Evolutionary conservation across 2,797 vertebrate species (phyloP).

Genomic region (Chiloscyllium punctatum): DNA sequence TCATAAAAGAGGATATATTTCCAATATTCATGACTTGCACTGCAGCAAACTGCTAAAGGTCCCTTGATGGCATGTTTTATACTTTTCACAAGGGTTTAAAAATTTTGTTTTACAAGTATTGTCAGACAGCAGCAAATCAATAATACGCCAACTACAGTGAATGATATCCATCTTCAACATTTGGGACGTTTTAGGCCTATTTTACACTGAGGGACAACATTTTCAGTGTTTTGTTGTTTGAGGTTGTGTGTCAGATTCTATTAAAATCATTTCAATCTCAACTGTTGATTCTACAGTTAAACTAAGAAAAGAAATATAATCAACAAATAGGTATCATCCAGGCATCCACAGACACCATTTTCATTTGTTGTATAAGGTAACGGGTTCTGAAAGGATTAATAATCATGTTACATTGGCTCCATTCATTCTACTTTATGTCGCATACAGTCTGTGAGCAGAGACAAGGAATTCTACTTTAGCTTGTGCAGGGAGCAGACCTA

Average conservation of each 20-base stretch:
- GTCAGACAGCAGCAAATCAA: no score
- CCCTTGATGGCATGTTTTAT: not conserved
- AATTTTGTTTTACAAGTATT: no score
- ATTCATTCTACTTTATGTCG: no score
- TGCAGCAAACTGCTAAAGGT: not conserved
- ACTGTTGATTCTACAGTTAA: not conserved
- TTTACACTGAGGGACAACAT: not conserved
- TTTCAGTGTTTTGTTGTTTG: not conserved
- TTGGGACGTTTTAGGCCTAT: no score
- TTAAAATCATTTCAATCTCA: not conserved
- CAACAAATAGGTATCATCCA: not conserved
- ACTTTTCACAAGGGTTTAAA: not conserved
- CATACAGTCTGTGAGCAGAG: no score
- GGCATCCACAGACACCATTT: not conserved
- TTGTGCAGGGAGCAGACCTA: no score
- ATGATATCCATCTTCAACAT: no score
- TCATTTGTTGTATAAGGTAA: no score
- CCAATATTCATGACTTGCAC: not conserved
- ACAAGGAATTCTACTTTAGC: no score
- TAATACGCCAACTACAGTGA: no score
- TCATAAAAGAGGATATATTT: not conserved
- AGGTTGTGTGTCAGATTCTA: not conserved
- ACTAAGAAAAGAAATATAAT: not conserved
- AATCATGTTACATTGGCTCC: no score
- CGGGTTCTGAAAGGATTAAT: no score